Percentiles rank a stretch among this genome's conserved stretches.
These are phyloP conservation scores for Zonotrichia leucophrys DNA, from an alignment of 2,113 vertebrate genomes.

Conservation along the genomic window DNA sequence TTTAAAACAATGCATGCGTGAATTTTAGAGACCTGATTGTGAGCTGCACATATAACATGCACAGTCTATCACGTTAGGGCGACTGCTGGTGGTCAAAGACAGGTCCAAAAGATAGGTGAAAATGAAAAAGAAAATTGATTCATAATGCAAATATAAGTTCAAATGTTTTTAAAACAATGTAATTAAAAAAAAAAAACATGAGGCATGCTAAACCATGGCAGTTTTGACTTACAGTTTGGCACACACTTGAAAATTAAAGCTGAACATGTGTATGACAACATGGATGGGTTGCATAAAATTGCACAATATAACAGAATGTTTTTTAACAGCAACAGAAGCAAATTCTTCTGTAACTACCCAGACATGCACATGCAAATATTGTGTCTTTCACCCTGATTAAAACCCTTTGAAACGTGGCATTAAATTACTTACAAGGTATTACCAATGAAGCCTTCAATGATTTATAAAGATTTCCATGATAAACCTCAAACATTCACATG, in stretches of 20 bases:
- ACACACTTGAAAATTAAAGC: not conserved
- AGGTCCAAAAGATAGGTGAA: not conserved
- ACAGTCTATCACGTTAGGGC: accelerated
- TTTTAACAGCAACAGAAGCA: not conserved
- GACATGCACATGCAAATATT: not conserved
- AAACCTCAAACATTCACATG: not conserved
- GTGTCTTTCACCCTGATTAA: not conserved
- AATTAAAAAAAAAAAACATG: not conserved
- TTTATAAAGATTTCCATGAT: not conserved
- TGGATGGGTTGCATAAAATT: not conserved
- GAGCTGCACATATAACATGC: not conserved
- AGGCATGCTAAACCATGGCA: not conserved
- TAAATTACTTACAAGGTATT: not conserved
- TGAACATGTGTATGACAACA: not conserved
- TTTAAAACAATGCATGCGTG: not conserved
- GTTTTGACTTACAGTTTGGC: not conserved
- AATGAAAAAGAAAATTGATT: not conserved
- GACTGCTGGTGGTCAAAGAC: not conserved
- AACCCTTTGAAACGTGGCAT: not conserved
- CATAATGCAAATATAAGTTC: not conserved
- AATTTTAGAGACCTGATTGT: not conserved
- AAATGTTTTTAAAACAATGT: not conserved
- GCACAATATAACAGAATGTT: not conserved
- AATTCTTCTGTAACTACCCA: not conserved
- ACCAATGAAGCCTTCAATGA: not conserved